Conservation (phyloP, 64 coral and sea anemone genomes). For the Stichodactyla helianthus region DNA sequence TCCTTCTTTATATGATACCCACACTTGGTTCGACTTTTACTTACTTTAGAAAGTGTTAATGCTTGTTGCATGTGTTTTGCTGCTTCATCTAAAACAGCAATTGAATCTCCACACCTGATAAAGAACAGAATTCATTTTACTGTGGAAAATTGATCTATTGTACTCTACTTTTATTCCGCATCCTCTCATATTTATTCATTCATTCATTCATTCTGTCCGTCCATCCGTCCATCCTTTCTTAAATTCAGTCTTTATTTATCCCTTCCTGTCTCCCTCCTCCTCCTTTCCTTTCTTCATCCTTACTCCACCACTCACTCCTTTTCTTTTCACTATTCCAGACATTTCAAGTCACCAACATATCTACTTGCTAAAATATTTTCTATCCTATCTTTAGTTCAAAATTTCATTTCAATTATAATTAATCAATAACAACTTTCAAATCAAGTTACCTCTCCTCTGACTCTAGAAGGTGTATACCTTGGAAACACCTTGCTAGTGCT, state of each 20-base stretch:
- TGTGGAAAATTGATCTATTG: neutral
- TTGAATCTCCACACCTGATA: conserved; percentile 80
- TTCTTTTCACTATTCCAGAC: neutral
- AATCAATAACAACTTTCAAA: too few relatives aligned
- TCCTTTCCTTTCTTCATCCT: neutral
- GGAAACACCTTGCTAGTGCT: conserved; percentile 65
- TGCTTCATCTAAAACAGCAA: conserved; percentile 68
- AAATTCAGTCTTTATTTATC: neutral
- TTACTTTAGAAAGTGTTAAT: conserved; percentile 59
- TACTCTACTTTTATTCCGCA: too few relatives aligned
- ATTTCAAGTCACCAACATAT: neutral
- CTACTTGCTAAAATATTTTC: neutral
- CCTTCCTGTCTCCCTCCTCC: neutral
- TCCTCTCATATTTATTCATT: neutral
- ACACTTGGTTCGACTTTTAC: too few relatives aligned
- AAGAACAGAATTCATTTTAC: neutral
- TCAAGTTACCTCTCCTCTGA: conserved; percentile 66
- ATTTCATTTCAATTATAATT: too few relatives aligned
- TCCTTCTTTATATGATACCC: too few relatives aligned
- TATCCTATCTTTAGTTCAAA: neutral
- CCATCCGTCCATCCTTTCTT: neutral
- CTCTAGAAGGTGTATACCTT: conserved; percentile 69
- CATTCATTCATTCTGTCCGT: neutral
- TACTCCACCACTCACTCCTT: neutral
- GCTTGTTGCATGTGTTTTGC: conserved; percentile 54